Evolutionary conservation across 2,888 invertebrate species (phyloP).

Genomic region (Mamestra brassicae): DNA sequence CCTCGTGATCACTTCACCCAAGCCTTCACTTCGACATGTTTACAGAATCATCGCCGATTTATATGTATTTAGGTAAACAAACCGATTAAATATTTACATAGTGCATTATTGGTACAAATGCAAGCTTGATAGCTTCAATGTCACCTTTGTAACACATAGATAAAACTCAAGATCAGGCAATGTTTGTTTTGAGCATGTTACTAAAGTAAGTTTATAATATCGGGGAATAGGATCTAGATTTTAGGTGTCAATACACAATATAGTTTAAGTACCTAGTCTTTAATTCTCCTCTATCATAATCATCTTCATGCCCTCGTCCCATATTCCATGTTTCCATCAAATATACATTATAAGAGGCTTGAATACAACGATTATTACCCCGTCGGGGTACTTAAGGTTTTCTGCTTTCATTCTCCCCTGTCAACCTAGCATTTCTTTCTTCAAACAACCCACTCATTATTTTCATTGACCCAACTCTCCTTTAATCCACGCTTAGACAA

Average conservation of each 20-base stretch:
- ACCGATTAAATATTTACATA: not conserved
- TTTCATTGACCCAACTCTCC: not conserved
- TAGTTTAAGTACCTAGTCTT: not conserved
- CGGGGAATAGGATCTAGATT: not conserved
- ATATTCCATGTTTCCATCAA: too few species aligned
- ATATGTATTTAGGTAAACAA: slow-evolving; percentile 11
- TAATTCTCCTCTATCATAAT: not conserved
- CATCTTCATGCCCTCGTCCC: too few species aligned
- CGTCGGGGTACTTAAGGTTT: too few species aligned
- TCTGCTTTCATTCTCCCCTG: too few species aligned
- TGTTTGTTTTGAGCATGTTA: slow-evolving; percentile 30
- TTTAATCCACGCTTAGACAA: not conserved
- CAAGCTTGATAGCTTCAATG: slow-evolving; percentile 38
- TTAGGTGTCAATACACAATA: too few species aligned
- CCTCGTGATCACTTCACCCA: too few species aligned
- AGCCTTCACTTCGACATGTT: too few species aligned
- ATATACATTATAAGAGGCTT: too few species aligned
- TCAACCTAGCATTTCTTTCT: too few species aligned
- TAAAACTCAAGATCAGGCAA: slow-evolving; percentile 42
- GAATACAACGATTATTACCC: too few species aligned
- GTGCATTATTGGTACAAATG: slow-evolving; percentile 30
- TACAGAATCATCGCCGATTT: not conserved
- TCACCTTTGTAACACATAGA: slow-evolving; percentile 49
- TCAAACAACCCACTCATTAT: not conserved
- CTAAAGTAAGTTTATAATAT: not conserved